Evolutionary conservation across 1,140 invertebrate genomes (phyloP).

Genomic region (Mactra quadrangularis): DNA sequence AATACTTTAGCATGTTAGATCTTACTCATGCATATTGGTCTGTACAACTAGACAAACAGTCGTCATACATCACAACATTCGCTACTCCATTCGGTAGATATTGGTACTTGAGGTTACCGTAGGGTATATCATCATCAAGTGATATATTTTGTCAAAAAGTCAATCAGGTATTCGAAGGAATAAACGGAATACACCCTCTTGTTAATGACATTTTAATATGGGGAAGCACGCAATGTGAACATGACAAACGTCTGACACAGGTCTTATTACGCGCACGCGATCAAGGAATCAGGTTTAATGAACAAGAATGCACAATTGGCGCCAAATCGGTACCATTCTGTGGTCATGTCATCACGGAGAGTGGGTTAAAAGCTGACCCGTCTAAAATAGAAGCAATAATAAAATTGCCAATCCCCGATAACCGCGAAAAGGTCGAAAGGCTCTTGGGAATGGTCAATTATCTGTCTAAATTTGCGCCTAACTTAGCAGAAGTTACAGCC

Average conservation of each 20-base stretch:
- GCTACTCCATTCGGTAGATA: conserved; percentile 64
- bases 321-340: conserved; percentile 57
- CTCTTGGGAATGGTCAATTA: conserved; percentile 66
- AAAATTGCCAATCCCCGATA: conserved; percentile 51
- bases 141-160: conserved; percentile 84
- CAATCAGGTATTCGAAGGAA: conserved; percentile 75
- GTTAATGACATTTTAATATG: conserved; percentile 79
- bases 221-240: conserved; percentile 50
- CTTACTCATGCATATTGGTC: conserved; percentile 55
- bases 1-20: conserved; percentile 58
- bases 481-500: conserved; percentile 54
- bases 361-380: conserved; percentile 81
- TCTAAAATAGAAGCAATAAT: conserved; percentile 79
- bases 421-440: conserved; percentile 50
- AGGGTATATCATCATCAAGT: conserved; percentile 69
- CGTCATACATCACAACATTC: conserved; percentile 39
- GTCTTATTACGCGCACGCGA: conserved; percentile 80
- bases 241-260: conserved; percentile 65
- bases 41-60: conserved; percentile 56
- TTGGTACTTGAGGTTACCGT: conserved; percentile 63
- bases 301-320: conserved; percentile 60
- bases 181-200: conserved; percentile 66
- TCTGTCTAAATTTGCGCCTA: conserved; percentile 66
- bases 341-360: conserved; percentile 74
- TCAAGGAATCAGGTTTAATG: conserved; percentile 67